Conservation (phyloP, 92 coral and sea anemone genomes). For the Porites evermanni region DNA sequence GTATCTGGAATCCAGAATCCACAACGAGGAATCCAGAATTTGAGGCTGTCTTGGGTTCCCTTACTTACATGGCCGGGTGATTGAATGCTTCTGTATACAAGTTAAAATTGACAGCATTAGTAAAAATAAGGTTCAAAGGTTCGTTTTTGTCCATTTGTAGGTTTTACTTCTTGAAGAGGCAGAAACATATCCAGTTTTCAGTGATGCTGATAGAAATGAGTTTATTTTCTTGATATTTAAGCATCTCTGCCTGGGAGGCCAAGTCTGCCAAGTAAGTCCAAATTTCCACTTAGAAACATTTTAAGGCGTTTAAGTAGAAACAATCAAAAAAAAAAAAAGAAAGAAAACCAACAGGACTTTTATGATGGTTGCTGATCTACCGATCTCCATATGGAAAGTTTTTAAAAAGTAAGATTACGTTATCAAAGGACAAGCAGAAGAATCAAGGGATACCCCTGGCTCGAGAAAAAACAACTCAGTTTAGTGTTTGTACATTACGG, state of each 20-base stretch:
- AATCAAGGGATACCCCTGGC: too few species aligned
- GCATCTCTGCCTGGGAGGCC: conserved; percentile 97
- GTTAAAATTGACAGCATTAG: not conserved
- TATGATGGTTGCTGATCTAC: too few species aligned
- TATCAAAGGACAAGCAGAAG: too few species aligned
- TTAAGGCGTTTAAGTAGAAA: too few species aligned
- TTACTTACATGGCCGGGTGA: too few species aligned
- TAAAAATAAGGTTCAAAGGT: not conserved
- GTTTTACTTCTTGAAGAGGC: conserved; percentile 91
- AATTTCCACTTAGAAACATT: not conserved
- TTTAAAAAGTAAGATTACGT: not conserved
- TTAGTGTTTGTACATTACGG: not conserved
- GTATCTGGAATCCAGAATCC: too few species aligned
- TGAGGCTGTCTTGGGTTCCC: too few species aligned
- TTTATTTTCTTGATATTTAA: conserved; percentile 87
- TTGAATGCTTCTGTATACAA: not conserved
- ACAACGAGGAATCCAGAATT: too few species aligned
- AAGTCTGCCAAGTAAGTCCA: conserved; percentile 87
- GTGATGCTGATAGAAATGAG: conserved; percentile 87
- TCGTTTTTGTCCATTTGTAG: conserved; percentile 31
- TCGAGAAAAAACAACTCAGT: too few species aligned
- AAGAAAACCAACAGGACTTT: too few species aligned
- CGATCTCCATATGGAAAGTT: too few species aligned
- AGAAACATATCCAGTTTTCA: conserved; percentile 84
- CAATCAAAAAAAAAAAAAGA: not conserved